Evolutionary conservation across 2,113 vertebrate genomes (phyloP).

Genomic region (Psittacula cyanocephala): DNA sequence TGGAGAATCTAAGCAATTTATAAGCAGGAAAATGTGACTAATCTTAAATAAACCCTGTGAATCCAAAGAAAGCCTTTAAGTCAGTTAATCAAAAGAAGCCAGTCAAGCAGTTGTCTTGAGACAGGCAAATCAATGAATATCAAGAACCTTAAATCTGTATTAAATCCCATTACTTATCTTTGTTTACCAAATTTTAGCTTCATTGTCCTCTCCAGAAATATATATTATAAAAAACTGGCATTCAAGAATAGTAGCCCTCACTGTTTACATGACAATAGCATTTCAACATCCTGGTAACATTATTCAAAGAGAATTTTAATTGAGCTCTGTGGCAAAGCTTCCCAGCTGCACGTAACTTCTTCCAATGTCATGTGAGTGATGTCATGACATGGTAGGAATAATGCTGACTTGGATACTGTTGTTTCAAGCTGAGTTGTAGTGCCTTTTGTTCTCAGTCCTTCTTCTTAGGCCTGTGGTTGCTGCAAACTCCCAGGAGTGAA

Average conservation of each 20-base stretch:
- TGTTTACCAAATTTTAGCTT: constrained; percentile 49
- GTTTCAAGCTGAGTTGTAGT: neutral
- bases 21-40: constrained; percentile 9
- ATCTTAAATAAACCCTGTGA: constrained; percentile 42
- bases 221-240: fast-evolving
- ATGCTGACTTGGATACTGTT: neutral
- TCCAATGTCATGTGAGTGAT: neutral
- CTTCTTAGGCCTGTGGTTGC: neutral
- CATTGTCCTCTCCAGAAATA: neutral
- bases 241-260: neutral
- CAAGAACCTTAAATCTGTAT: constrained; percentile 36
- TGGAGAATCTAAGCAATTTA: neutral
- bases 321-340: neutral
- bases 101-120: constrained; percentile 4
- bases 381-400: neutral
- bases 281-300: neutral
- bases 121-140: constrained; percentile 45
- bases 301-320: neutral
- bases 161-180: constrained; percentile 50
- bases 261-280: neutral
- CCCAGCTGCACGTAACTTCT: neutral
- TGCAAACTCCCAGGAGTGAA: neutral
- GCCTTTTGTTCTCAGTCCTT: neutral
- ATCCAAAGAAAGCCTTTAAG: constrained; percentile 46
- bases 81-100: constrained; percentile 53